phyloP scores from a whole-genome alignment of 2,888 invertebrate genomes.

The Drosophila yooni region DNA sequence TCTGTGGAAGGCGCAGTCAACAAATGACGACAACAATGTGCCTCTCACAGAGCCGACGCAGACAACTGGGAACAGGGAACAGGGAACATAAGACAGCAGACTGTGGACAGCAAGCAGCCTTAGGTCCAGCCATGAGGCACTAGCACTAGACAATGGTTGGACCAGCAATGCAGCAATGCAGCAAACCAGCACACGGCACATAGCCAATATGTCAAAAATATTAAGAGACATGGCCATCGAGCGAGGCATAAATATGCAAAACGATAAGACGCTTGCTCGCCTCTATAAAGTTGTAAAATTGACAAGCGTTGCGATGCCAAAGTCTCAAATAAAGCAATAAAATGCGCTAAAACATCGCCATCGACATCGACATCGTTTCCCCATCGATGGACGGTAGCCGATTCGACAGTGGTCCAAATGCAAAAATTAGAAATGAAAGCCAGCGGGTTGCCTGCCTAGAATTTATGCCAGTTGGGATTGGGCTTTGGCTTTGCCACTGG shows the following conservation, averaged over 20 bases:
- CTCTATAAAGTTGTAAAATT: conserved; percentile 82
- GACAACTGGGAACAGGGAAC: conserved; percentile 17
- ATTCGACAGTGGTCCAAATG: conserved; percentile 69
- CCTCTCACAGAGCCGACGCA: conserved; percentile 39
- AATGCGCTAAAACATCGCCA: conserved; percentile 72
- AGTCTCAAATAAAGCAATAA: conserved; percentile 80
- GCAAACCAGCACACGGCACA: conserved; percentile 22
- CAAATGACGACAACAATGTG: conserved; percentile 77
- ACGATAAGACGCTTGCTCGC: conserved; percentile 71
- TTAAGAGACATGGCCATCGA: conserved; percentile 77
- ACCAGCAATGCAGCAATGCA: conserved; percentile 32
- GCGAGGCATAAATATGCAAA: conserved; percentile 76
- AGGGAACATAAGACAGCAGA: conserved; percentile 7
- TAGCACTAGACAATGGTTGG: conserved; percentile 50
- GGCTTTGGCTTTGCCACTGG: conserved; percentile 15
- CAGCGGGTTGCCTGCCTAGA: conserved; percentile 70
- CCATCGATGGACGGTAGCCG: conserved; percentile 53
- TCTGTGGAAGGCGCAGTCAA: conserved; percentile 76
- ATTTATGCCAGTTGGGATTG: conserved; percentile 64
- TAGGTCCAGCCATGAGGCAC: conserved; percentile 30
- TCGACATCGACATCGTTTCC: conserved; percentile 31
- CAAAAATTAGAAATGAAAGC: conserved; percentile 79
- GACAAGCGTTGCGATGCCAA: conserved; percentile 76
- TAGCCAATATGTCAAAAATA: conserved; percentile 84
- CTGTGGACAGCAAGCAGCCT: conserved; percentile 31